Evolutionary conservation across 2,797 vertebrate genomes (phyloP).

Genomic region (Myotis daubentonii): DNA sequence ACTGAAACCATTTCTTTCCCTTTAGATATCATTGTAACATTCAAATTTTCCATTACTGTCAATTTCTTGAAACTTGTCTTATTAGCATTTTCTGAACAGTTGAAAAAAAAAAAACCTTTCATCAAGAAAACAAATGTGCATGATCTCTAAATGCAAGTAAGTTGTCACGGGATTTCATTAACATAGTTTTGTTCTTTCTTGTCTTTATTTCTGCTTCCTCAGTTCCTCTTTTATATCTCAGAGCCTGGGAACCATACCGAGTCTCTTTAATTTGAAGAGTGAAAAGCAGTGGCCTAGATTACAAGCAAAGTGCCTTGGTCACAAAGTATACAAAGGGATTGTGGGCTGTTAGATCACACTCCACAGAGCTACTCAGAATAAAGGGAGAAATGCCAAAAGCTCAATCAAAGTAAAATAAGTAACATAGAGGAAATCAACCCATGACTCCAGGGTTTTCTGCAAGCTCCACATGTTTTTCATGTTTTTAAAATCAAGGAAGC

Average conservation of each 20-base stretch:
- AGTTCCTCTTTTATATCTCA: slow-evolving; percentile 37
- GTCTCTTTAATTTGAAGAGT: slow-evolving; percentile 12
- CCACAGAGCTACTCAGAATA: slow-evolving; percentile 5
- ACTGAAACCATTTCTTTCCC: slow-evolving; percentile 78
- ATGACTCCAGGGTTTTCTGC: neutral
- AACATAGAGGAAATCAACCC: neutral
- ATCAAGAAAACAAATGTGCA: slow-evolving; percentile 59
- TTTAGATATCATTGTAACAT: slow-evolving; percentile 75
- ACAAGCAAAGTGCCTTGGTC: neutral
- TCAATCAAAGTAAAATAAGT: neutral
- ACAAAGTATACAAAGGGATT: neutral
- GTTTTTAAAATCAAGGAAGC: neutral
- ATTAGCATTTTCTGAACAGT: slow-evolving; percentile 77
- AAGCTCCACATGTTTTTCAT: neutral
- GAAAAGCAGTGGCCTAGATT: slow-evolving; percentile 19
- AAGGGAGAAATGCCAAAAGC: neutral
- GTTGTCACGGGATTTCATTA: slow-evolving; percentile 73
- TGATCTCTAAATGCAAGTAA: slow-evolving; percentile 67
- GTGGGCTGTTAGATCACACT: neutral
- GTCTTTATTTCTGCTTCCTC: slow-evolving; percentile 60
- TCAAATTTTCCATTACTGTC: slow-evolving; percentile 79
- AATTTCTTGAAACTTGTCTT: slow-evolving; percentile 76
- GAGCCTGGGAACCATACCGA: slow-evolving; percentile 44
- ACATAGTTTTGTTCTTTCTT: slow-evolving; percentile 67
- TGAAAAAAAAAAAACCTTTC: slow-evolving; percentile 56